Base-by-base conservation (phyloP, 1,140 invertebrate species). In the Calephelis nemesis region DNA sequence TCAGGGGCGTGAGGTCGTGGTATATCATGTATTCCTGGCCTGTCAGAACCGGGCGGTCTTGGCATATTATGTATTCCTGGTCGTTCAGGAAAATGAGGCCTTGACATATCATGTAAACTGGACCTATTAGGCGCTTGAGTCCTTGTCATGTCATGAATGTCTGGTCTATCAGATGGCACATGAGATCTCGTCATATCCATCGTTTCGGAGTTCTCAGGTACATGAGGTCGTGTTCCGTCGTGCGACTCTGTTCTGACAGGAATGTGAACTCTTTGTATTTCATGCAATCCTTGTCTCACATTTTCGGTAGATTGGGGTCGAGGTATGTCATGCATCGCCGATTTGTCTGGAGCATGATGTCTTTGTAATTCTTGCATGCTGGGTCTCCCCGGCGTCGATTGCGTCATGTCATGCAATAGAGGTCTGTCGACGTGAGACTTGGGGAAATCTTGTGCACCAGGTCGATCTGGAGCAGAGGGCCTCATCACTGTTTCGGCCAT, bases 171-270 rank as follows among this genome's bases (percentile, higher is more conserved):
- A 11, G 15, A 47, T 9, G 52, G 42, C 42, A 45, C 9, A 54
- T 54, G 52, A 19, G 52, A 11, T 13, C 52, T 54, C 19, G 52
- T 30, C 15, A 19, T 15, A 19, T 54, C 52, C 19, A 54, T 19
- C 52, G 19, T 58, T 19, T 19, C 52, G 5, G 67, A 15, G 12
- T 12, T 54, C n/a, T 68, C 67, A 47, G 70, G 48, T 48, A 58
- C 52, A 13, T 68, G 68, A 4, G 63, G 63, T 30, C 67, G 87
- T 60, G 89, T 81, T 64, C 79, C 83, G 66, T 91, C 92, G 42
- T 90, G 82, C 5, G 87, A 74, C 12, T 78, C 79, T 70, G 91
- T 82, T 42, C 67, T 54, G 6, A 19, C 78, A 2, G 87, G 52
- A 30, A 54, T 54, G 19, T 54, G 52, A 54, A 58, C 30, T 19